These are phyloP conservation scores for Lepidotrigona ventralis DNA, from an alignment of 1,140 invertebrate species.

Conservation along the genomic window DNA sequence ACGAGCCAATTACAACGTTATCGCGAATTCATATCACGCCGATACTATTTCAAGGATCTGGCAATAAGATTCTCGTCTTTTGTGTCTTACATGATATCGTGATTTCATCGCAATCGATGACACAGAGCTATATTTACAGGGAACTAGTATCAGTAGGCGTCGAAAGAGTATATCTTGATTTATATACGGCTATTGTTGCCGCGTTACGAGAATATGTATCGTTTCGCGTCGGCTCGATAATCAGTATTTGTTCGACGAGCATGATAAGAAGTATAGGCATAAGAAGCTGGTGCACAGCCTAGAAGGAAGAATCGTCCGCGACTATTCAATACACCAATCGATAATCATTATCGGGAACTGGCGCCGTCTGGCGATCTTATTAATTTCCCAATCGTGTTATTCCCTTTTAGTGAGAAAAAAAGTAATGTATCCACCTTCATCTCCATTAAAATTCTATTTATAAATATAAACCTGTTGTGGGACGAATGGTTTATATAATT, in stretches of 20 bases:
- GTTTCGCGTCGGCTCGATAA: conserved; percentile 9
- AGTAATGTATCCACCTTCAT: not conserved
- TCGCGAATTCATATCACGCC: not conserved
- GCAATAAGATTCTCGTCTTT: not conserved
- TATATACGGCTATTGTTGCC: conserved; percentile 18
- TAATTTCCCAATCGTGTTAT: conserved; percentile 58
- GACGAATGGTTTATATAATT: no score
- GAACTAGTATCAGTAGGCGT: not conserved
- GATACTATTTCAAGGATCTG: not conserved
- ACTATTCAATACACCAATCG: conserved; percentile 40
- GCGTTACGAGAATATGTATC: not conserved
- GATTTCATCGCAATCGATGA: not conserved
- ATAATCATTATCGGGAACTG: conserved; percentile 69
- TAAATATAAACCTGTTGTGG: no score
- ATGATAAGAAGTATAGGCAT: conserved; percentile 15
- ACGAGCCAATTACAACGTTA: not conserved
- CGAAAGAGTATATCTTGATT: not conserved
- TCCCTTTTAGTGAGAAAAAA: no score
- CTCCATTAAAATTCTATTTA: not conserved
- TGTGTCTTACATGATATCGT: no score
- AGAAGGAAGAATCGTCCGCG: conserved; percentile 14
- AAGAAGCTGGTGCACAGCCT: not conserved
- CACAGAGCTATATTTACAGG: not conserved
- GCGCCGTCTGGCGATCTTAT: conserved; percentile 69
- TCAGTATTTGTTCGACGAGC: conserved; percentile 25